Evolutionary conservation across 1,140 invertebrate species (phyloP).

Genomic region (Eupeodes corollae): DNA sequence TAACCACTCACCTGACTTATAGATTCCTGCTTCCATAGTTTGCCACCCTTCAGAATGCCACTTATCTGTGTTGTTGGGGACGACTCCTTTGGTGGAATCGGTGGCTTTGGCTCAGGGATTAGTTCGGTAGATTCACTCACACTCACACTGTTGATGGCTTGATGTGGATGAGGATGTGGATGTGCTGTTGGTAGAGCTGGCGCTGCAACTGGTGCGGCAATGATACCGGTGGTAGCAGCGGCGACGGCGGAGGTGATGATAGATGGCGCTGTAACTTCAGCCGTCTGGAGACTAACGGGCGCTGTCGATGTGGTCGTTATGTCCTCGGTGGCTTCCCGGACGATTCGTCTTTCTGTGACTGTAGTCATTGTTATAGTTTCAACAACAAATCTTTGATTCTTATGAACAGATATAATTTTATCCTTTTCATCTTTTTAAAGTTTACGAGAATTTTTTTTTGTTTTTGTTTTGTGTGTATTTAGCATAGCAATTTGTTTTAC

Average conservation of each 20-base stretch:
- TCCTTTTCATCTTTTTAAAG: slow-evolving; percentile 4
- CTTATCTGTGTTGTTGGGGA: slow-evolving; percentile 40
- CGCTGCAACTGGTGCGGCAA: background rate
- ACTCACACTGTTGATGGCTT: too few relatives aligned
- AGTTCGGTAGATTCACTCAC: too few relatives aligned
- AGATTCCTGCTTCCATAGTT: slow-evolving; percentile 46
- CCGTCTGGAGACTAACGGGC: background rate
- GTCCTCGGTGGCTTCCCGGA: slow-evolving; percentile 40
- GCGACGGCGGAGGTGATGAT: background rate
- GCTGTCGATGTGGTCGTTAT: slow-evolving; percentile 9
- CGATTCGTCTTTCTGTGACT: slow-evolving; percentile 50
- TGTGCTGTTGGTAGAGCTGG: slow-evolving; percentile 18
- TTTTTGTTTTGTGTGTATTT: background rate
- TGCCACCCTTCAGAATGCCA: slow-evolving; percentile 51
- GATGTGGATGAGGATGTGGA: too few relatives aligned
- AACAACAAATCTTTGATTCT: slow-evolving; percentile 50
- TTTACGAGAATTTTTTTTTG: too few relatives aligned
- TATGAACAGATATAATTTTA: slow-evolving; percentile 14
- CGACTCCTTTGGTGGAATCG: slow-evolving; percentile 30
- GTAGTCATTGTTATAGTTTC: slow-evolving; percentile 57
- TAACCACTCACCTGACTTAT: slow-evolving; percentile 30
- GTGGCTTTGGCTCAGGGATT: slow-evolving; percentile 18
- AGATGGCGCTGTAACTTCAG: too few relatives aligned
- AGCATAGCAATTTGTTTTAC: too few relatives aligned
- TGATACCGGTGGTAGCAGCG: background rate